These are phyloP conservation scores for Epiblema foenella DNA, from an alignment of 2,888 invertebrate species.

Conservation along the genomic window DNA sequence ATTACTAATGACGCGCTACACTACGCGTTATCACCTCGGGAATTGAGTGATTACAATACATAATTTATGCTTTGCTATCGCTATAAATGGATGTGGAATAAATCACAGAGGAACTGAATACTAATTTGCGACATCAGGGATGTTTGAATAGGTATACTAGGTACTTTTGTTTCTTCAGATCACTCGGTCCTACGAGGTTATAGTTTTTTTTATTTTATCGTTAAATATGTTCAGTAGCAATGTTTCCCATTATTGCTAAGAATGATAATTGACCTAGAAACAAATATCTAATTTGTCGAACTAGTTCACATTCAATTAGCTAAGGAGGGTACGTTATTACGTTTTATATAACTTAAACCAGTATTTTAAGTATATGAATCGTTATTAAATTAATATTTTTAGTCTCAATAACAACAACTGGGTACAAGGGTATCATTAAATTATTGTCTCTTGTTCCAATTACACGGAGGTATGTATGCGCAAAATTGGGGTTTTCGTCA, in stretches of 20 bases:
- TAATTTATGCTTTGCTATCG: constrained; percentile 33
- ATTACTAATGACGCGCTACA: constrained; percentile 38
- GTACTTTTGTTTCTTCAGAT: neutral
- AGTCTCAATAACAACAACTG: neutral
- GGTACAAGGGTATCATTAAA: neutral
- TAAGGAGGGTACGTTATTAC: no score
- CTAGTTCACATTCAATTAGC: neutral
- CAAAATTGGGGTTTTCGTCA: neutral
- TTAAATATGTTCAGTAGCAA: neutral
- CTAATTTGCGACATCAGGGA: constrained; percentile 25
- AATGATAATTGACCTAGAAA: constrained; percentile 19
- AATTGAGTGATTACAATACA: constrained; percentile 36
- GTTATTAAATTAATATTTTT: neutral
- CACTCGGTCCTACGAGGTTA: neutral
- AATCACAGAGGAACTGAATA: constrained; percentile 35
- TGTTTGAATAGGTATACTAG: neutral
- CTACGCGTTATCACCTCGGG: constrained; percentile 41
- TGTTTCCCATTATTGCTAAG: neutral
- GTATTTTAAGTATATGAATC: no score
- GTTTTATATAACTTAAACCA: no score
- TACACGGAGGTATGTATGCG: no score
- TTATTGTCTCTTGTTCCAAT: neutral
- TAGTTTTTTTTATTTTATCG: neutral
- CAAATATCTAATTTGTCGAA: neutral
- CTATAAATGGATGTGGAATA: constrained; percentile 35